These are phyloP conservation scores for Tragopan temminckii DNA, from an alignment of 2,797 vertebrate genomes.

Conservation along the genomic window DNA sequence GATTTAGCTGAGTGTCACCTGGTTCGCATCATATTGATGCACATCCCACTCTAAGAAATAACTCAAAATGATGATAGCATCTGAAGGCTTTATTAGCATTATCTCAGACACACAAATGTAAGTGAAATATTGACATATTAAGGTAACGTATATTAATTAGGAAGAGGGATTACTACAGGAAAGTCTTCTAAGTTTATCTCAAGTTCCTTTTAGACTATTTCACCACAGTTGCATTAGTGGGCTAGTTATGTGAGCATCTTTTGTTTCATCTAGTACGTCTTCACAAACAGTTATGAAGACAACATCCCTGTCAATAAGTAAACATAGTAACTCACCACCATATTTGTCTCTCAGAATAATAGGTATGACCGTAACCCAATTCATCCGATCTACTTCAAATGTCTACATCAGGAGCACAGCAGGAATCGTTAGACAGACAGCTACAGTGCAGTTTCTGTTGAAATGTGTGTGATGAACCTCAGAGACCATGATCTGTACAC, in stretches of 20 bases:
- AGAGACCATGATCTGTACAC: background rate
- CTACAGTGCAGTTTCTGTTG: background rate
- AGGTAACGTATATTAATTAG: constrained; percentile 49
- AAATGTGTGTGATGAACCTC: background rate
- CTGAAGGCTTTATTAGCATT: constrained; percentile 40
- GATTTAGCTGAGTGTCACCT: constrained; percentile 29
- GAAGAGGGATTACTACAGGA: background rate
- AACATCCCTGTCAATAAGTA: background rate
- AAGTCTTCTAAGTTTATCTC: constrained; percentile 15
- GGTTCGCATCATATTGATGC: constrained; percentile 30
- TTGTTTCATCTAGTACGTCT: background rate
- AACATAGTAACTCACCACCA: background rate
- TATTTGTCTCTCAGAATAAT: background rate
- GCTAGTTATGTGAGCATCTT: background rate
- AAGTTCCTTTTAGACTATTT: background rate
- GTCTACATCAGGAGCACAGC: background rate
- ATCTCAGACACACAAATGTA: constrained; percentile 22
- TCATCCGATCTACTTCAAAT: background rate
- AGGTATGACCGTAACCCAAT: background rate
- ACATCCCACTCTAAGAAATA: background rate
- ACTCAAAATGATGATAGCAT: constrained; percentile 20
- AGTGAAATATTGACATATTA: constrained; percentile 49
- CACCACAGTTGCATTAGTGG: background rate
- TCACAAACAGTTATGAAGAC: constrained; percentile 9
- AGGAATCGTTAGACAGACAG: background rate